Evolutionary conservation across 2,888 invertebrate genomes (phyloP).

Genomic region (Nomada fucata): DNA sequence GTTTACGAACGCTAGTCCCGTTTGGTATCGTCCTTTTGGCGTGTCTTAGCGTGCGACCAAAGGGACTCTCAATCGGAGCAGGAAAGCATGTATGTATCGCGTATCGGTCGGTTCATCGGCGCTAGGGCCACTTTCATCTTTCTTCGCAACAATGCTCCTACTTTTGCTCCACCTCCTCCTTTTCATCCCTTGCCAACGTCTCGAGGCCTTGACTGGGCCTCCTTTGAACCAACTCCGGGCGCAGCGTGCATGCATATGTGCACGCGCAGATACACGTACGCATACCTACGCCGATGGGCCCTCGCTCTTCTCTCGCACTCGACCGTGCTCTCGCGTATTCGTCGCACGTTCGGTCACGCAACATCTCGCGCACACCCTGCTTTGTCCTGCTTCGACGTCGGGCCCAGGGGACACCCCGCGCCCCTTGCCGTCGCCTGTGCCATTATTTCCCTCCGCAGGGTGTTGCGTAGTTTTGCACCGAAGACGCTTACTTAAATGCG

Average conservation of each 20-base stretch:
- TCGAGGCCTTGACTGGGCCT: conserved; percentile 78
- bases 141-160: conserved; percentile 65
- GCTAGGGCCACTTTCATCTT: conserved; percentile 56
- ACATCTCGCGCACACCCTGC: conserved; percentile 27
- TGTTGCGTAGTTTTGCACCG: neutral
- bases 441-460: neutral
- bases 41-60: neutral
- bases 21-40: neutral
- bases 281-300: conserved; percentile 47
- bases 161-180: conserved; percentile 8
- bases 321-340: conserved; percentile 31
- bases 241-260: conserved; percentile 33
- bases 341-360: conserved; percentile 50
- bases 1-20: neutral
- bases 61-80: neutral
- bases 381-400: neutral
- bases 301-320: conserved; percentile 27
- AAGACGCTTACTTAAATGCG: conserved; percentile 1
- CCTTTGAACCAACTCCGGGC: conserved; percentile 62
- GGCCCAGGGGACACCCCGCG: neutral
- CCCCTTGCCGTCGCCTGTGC: neutral
- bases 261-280: neutral
- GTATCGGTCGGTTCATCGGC: conserved; percentile 47
- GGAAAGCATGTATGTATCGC: conserved; percentile 39
- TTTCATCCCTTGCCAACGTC: conserved; percentile 74